Conservation (phyloP, 2,113 vertebrate species). For the Sphaerodactylus townsendi region DNA sequence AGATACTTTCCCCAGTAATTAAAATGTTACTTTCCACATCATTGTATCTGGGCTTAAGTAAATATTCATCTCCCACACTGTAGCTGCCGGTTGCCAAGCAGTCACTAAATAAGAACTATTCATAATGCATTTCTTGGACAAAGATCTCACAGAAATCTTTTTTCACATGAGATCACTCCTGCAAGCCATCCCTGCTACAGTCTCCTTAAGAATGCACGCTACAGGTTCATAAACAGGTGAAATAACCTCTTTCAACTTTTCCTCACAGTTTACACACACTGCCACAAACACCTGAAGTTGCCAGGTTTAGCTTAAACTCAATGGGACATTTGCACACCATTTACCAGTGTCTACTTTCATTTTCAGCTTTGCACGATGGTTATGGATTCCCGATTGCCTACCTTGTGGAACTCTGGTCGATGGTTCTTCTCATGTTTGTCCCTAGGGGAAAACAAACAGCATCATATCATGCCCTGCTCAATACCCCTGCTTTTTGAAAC, state of each 20-base stretch:
- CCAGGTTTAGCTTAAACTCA: neutral
- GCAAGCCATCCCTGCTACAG: neutral
- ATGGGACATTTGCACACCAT: too few species aligned
- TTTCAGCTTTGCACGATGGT: neutral
- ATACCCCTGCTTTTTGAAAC: neutral
- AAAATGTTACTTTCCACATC: neutral
- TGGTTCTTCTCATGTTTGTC: slow-evolving; percentile 98
- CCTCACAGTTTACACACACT: neutral
- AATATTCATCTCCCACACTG: too few species aligned
- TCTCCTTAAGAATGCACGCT: neutral
- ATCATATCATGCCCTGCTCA: neutral
- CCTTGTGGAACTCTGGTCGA: slow-evolving; percentile 94
- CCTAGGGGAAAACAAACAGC: slow-evolving; percentile 65
- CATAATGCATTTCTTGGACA: neutral
- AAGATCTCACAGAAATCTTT: neutral
- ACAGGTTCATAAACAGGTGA: neutral
- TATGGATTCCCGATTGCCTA: slow-evolving; percentile 53
- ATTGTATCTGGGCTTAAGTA: neutral
- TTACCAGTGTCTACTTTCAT: neutral
- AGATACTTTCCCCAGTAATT: neutral
- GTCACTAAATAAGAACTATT: too few species aligned
- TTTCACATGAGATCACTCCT: neutral
- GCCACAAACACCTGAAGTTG: neutral
- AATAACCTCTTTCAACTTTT: neutral
- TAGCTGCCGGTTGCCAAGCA: too few species aligned